Conservation (phyloP, 2,113 vertebrate species). For the Anseranas semipalmata region DNA sequence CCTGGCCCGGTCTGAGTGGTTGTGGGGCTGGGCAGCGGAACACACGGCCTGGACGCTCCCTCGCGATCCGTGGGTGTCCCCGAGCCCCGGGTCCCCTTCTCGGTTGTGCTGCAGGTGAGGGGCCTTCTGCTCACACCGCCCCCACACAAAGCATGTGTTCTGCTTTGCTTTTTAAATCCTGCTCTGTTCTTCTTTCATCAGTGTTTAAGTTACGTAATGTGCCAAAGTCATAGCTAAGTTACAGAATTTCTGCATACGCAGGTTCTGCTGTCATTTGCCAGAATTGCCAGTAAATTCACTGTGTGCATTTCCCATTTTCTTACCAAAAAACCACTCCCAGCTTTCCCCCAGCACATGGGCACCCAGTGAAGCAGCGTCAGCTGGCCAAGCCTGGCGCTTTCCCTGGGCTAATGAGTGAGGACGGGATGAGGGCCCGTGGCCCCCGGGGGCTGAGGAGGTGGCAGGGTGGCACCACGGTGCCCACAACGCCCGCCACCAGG, state of each 20-base stretch:
- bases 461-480: accelerated
- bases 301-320: not conserved
- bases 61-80: too few relatives aligned
- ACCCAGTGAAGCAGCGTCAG: not conserved
- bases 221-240: not conserved
- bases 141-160: accelerated
- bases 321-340: not conserved
- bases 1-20: too few relatives aligned
- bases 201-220: not conserved
- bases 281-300: not conserved
- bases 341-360: too few relatives aligned
- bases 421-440: too few relatives aligned
- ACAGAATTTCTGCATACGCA: not conserved
- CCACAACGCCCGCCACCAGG: accelerated
- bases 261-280: not conserved
- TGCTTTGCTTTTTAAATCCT: not conserved
- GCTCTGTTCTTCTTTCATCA: not conserved
- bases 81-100: too few relatives aligned
- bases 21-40: too few relatives aligned
- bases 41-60: too few relatives aligned
- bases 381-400: not conserved
- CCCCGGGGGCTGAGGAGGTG: not conserved
- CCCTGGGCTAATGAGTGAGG: accelerated
- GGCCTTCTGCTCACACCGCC: too few relatives aligned
- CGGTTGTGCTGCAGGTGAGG: too few relatives aligned